Evolutionary conservation across 1,140 invertebrate genomes (phyloP).

Genomic region (Brachionus sp.): DNA sequence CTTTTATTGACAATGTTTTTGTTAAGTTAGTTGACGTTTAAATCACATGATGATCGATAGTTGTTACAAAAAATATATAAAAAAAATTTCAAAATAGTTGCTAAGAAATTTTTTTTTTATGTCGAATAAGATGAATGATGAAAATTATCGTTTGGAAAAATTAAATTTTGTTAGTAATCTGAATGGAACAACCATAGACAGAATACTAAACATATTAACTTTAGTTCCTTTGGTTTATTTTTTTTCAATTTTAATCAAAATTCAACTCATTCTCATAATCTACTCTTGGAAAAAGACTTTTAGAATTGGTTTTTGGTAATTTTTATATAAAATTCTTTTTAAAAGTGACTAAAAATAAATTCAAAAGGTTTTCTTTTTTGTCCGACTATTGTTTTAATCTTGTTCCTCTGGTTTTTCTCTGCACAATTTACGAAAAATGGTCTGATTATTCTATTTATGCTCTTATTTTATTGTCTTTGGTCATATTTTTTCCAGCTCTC

Average conservation of each 20-base stretch:
- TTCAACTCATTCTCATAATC: neutral
- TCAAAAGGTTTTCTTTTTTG: constrained; percentile 12
- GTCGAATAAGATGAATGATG: neutral
- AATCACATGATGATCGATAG: neutral
- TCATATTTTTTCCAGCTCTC: neutral
- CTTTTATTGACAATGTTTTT: neutral
- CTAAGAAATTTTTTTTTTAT: neutral
- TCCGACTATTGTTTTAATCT: neutral
- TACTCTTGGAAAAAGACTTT: neutral
- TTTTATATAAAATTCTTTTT: neutral
- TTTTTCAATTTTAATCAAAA: neutral
- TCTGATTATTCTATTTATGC: neutral
- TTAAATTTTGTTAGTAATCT: constrained; percentile 37
- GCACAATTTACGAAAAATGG: neutral
- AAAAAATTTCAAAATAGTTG: neutral
- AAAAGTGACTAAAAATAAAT: neutral
- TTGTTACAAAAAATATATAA: too few relatives aligned
- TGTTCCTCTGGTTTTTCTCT: neutral
- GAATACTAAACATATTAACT: neutral
- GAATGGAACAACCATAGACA: constrained; percentile 25
- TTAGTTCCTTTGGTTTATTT: constrained; percentile 31
- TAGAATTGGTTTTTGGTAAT: neutral
- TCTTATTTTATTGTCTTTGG: neutral
- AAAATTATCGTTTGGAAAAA: constrained; percentile 22
- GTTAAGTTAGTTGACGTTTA: neutral